Percentiles rank a stretch among this genome's conserved stretches.
Conservation (phyloP, 2,797 vertebrate species). For the Enteromius mattozi region DNA sequence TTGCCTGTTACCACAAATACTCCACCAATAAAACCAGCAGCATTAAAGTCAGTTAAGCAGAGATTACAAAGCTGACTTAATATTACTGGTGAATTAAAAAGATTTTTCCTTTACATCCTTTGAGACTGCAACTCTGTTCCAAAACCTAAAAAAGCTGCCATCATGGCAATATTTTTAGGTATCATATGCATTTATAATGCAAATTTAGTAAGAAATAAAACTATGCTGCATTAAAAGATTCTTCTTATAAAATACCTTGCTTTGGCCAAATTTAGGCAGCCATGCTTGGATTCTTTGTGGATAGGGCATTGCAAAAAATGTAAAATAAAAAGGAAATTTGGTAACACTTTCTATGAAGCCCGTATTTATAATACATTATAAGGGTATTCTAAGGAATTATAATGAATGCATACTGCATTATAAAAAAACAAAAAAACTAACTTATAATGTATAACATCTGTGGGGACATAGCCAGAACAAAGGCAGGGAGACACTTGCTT, state of each 20-base stretch:
- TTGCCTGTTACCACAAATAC: conserved; percentile 23
- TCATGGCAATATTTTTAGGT: background rate
- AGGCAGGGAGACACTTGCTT: too few species aligned
- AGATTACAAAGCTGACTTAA: background rate
- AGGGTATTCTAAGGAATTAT: too few species aligned
- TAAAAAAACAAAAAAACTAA: too few species aligned
- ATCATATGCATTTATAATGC: background rate
- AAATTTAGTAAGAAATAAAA: background rate
- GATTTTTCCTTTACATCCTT: background rate
- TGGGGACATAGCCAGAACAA: too few species aligned
- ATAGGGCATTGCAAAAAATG: background rate
- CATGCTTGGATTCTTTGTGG: background rate
- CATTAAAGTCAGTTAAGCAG: conserved; percentile 16
- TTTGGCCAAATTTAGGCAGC: background rate
- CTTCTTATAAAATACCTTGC: background rate
- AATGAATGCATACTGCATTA: too few species aligned
- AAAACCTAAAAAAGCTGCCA: background rate
- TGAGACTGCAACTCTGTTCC: background rate
- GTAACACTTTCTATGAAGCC: too few species aligned
- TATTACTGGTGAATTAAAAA: conserved; percentile 5
- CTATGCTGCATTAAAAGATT: background rate
- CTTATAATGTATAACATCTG: too few species aligned
- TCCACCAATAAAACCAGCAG: conserved; percentile 2
- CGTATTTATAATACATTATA: too few species aligned
- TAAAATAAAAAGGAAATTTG: too few species aligned